Evolutionary conservation across 2,797 vertebrate species (phyloP).

Genomic region (Adelosebastes latens): DNA sequence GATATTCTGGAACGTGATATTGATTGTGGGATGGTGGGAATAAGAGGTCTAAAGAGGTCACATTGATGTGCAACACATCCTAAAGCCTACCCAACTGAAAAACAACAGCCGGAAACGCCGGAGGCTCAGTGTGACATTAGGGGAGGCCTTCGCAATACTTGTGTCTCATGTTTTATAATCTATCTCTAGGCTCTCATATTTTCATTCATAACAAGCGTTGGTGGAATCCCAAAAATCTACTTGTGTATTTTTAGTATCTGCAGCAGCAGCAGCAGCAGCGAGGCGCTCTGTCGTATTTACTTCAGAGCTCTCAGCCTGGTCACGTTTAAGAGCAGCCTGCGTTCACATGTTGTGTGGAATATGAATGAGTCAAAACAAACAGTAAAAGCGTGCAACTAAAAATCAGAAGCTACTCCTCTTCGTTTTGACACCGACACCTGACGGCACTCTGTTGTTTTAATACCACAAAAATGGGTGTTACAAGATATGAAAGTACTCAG

Average conservation of each 20-base stretch:
- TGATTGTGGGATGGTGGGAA: constrained; percentile 47
- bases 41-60: constrained; percentile 46
- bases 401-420: neutral
- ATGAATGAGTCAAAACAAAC: neutral
- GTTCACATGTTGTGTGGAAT: constrained; percentile 34
- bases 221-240: constrained; percentile 18
- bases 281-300: constrained; percentile 71
- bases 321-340: constrained; percentile 66
- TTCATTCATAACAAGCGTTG: constrained; percentile 29
- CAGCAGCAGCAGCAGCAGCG: constrained; percentile 30
- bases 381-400: neutral
- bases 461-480: neutral
- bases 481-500: neutral
- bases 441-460: neutral
- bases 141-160: neutral
- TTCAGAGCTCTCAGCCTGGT: constrained; percentile 63
- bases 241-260: constrained; percentile 37
- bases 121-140: constrained; percentile 26
- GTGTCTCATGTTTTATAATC: neutral
- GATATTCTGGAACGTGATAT: constrained; percentile 52
- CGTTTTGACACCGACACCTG: neutral
- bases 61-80: constrained; percentile 62
- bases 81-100: constrained; percentile 52
- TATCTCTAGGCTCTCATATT: neutral
- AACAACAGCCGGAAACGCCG: constrained; percentile 54